Conservation (phyloP, 2,888 invertebrate species). For the Bellardia pandia region DNA sequence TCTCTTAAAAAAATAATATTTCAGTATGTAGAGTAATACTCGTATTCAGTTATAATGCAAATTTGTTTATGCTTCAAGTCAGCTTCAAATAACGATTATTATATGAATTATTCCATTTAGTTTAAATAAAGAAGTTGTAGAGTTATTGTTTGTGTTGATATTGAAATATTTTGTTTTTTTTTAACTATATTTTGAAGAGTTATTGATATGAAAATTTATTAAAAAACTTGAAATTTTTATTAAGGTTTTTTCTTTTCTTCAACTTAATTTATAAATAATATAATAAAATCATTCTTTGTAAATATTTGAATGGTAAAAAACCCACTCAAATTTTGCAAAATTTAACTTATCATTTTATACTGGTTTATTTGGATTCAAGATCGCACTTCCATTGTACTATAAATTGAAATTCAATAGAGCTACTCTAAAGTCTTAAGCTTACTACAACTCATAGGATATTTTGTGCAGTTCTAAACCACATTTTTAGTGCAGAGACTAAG, state of each 20-base stretch:
- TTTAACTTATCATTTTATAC: no score
- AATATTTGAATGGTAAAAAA: no score
- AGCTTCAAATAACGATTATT: background rate
- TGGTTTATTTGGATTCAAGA: no score
- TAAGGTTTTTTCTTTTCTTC: background rate
- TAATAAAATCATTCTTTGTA: no score
- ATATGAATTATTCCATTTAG: background rate
- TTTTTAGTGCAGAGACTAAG: no score
- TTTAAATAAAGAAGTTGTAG: background rate
- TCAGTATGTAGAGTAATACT: background rate
- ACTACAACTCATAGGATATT: no score
- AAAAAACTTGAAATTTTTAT: slow-evolving; percentile 6
- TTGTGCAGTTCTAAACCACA: no score
- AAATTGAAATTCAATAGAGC: no score
- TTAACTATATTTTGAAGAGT: slow-evolving; percentile 4
- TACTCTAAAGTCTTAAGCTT: no score
- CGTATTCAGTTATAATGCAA: background rate
- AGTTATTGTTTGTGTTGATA: background rate
- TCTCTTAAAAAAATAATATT: background rate
- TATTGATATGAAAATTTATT: slow-evolving; percentile 6
- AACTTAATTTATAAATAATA: background rate
- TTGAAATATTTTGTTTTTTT: background rate
- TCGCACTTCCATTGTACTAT: no score
- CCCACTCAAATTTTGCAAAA: no score
- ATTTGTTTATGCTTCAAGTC: background rate